Percentiles rank a stretch among this genome's conserved stretches.
phyloP scores from a whole-genome alignment of 2,113 vertebrate species.

The Oryzias celebensis region DNA sequence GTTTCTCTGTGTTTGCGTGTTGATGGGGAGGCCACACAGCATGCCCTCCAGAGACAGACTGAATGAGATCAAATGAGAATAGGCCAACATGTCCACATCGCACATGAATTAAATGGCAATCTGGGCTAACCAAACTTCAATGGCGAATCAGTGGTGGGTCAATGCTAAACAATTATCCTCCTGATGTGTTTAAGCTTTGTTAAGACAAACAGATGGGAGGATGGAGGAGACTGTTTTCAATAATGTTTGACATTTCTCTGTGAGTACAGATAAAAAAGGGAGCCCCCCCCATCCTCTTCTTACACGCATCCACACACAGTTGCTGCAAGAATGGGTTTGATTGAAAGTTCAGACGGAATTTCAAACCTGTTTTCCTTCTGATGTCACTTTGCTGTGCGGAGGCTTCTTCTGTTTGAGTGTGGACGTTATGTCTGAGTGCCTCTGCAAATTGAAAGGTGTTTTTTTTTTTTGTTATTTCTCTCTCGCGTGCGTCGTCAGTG shows the following conservation, averaged over 20 bases:
- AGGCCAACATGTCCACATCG: slow-evolving; percentile 47
- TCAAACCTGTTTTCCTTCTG: slow-evolving; percentile 50
- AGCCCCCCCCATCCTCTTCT: neutral
- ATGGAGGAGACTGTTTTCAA: slow-evolving; percentile 21
- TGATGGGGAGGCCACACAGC: slow-evolving; percentile 30
- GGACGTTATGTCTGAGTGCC: slow-evolving; percentile 23
- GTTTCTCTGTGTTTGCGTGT: slow-evolving; percentile 23
- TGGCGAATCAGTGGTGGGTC: slow-evolving; percentile 42
- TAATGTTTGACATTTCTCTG: slow-evolving; percentile 39
- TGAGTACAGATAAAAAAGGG: slow-evolving; percentile 18
- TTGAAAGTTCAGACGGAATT: slow-evolving; percentile 62
- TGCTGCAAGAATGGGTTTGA: slow-evolving; percentile 33
- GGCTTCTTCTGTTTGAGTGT: slow-evolving; percentile 9
- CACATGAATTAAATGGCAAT: slow-evolving; percentile 49
- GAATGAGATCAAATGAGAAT: slow-evolving; percentile 59
- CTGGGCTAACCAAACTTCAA: slow-evolving; percentile 32
- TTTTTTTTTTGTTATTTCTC: neutral
- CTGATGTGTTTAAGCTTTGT: slow-evolving; percentile 9
- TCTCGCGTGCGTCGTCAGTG: slow-evolving; percentile 23
- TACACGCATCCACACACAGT: neutral
- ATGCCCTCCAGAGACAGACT: slow-evolving; percentile 48
- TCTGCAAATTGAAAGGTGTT: slow-evolving; percentile 39
- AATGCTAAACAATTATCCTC: slow-evolving; percentile 55
- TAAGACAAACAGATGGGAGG: slow-evolving; percentile 36
- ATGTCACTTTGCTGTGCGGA: slow-evolving; percentile 38